Base-by-base conservation (phyloP, 2,888 invertebrate species). In the Drosophila hamatofila region DNA sequence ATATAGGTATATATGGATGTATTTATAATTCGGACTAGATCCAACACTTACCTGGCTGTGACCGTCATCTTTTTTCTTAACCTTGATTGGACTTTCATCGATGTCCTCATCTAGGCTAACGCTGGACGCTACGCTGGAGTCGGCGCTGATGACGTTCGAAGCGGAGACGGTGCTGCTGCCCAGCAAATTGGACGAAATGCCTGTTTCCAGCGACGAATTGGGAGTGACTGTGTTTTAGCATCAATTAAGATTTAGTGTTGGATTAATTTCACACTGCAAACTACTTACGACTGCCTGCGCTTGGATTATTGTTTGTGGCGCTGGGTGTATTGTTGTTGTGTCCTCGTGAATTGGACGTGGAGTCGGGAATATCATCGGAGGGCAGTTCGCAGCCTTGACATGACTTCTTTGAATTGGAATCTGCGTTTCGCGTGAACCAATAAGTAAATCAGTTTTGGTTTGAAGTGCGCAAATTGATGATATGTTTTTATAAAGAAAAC, bases 291-390 rank as follows among this genome's bases (percentile, higher is more conserved):
- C 91, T 93, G 81, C 93, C 93, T 54, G 92, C 91, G 77, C 91
- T 95, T 89, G 94, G 94, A 92, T 96, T 96, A 92, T 96, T 96
- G 88, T 95, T 95, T 68, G 96, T 96, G 62, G 96, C 96, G 91
- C 95, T 96, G 25, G 96, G 96, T 48, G 96, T 97, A 92, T 97
- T 97, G 92, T 97, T 97, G 91, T 96, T 96, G 90, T 96, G 95
- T 58, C 95, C 96, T 75, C 96, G 94, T 16, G 94, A 94, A 77
- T 93, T 93, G 39, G 95, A 95, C 35, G 95, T 94, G 42, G 96
- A 94, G 82, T 96, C 96, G 7, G 96, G 95, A 61, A 96, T 94
- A 89, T 96, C 96, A 81, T 96, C 95, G 54, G 95, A 95, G 66
- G 95, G 97, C 92, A 95, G 94, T 92, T 96, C 96, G 92, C 95